A percentile compares a stretch with the other conserved stretches of the same genome.
These are phyloP conservation scores for Dicycla oo DNA, from an alignment of 2,888 invertebrate genomes.

Conservation along the genomic window DNA sequence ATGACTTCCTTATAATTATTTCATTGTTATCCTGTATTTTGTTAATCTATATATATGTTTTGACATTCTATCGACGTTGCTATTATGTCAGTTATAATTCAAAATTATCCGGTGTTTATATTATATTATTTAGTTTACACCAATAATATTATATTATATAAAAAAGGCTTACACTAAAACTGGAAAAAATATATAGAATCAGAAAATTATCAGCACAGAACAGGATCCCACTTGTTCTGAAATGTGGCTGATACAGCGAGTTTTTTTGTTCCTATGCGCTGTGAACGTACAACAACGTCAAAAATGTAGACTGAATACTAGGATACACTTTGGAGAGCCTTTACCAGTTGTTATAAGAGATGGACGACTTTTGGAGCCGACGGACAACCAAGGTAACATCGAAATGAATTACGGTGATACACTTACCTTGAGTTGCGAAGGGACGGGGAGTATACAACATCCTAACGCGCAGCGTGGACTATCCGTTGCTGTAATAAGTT, in stretches of 20 bases:
- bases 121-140: not conserved
- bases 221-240: conserved; percentile 13
- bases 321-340: conserved; percentile 80
- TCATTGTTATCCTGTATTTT: conserved; percentile 15
- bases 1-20: not conserved
- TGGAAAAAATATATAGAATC: not conserved
- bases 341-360: conserved; percentile 80
- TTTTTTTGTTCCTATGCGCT: conserved; percentile 76
- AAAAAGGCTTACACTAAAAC: no score
- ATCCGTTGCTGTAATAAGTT: conserved; percentile 75
- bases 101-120: conserved; percentile 37
- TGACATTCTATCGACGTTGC: conserved; percentile 19
- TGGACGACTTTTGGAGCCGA: conserved; percentile 79
- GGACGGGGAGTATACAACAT: conserved; percentile 73
- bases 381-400: conserved; percentile 77
- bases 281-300: conserved; percentile 73
- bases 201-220: conserved; percentile 6
- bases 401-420: conserved; percentile 76
- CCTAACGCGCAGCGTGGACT: conserved; percentile 69
- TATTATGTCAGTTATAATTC: conserved; percentile 16
- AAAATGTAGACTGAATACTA: conserved; percentile 77
- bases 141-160: no score
- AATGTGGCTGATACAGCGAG: conserved; percentile 72
- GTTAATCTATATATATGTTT: conserved; percentile 3
- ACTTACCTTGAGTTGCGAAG: conserved; percentile 81